Base-by-base conservation (phyloP, 2,888 invertebrate species). In the Cerastis leucographa region DNA sequence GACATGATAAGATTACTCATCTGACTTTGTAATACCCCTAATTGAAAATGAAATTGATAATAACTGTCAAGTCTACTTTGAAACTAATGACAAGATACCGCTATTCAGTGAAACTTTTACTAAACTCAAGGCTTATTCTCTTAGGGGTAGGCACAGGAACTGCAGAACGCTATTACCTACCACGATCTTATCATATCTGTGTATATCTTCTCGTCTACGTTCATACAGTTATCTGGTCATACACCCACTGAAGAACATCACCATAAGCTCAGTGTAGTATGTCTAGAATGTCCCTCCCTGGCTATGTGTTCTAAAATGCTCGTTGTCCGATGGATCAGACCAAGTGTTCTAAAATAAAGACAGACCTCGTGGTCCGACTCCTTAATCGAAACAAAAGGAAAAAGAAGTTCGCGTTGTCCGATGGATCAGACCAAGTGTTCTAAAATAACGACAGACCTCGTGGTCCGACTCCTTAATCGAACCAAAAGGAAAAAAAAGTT, bases 31-130 rank as follows among this genome's bases (percentile, higher is more conserved):
- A 51, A 70, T 62, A 69, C 25, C 67, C 12, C 25, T 42, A 49
- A 78, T 84, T 84, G 79, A 71, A 71, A 73, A 72, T 54, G 46
- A 68, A 49, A 56, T 61, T 44, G 80, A 84, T 81, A 73, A 29
- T 19, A 62, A 62, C 80, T 49, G 54, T 17, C 42, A 59, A 5
- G 51, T 71, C 42, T 35, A 49, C 81, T 61, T 85, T 59, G 70
- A 56, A 81, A 81, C 69, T 82, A 68, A 66, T 70, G 54, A 46
- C 14, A 61, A 54, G 69, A 83, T 83, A 25, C 12, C 19, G 9
- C 19, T 5, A 40, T 40, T 14, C 14, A 64, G 14, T 42, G 65
- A 73, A 22, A 44, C n/a, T 29, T 42, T 25, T 1, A 29, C 7
- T 59, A 29, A 25, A 59, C 56, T 59, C 25, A 59, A 14, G 8